These are phyloP conservation scores for Leptopilina drosophilae DNA, from an alignment of 2,888 invertebrate genomes.

Conservation along the genomic window DNA sequence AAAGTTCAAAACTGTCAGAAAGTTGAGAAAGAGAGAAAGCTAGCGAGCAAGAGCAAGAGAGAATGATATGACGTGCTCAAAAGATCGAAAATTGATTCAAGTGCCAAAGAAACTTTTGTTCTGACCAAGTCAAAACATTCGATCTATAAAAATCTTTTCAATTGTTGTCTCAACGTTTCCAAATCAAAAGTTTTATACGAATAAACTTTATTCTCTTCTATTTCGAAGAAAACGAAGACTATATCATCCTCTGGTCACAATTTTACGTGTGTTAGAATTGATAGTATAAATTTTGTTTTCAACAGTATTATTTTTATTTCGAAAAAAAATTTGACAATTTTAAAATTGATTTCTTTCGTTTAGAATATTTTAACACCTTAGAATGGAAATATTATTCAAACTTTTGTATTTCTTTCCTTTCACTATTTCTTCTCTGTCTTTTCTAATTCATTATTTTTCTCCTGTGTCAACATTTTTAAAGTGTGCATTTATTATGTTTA, in stretches of 20 bases:
- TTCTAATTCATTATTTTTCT: too few species aligned
- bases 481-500: too few species aligned
- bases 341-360: too few species aligned
- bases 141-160: background rate
- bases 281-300: background rate
- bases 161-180: constrained; percentile 25
- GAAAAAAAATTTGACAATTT: too few species aligned
- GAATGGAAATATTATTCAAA: too few species aligned
- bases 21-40: background rate
- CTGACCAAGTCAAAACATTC: constrained; percentile 24
- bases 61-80: background rate
- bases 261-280: constrained; percentile 4
- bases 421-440: too few species aligned
- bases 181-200: constrained; percentile 2
- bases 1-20: constrained; percentile 33
- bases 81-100: constrained; percentile 23
- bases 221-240: background rate
- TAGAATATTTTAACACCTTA: too few species aligned
- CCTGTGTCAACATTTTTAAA: too few species aligned
- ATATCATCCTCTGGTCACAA: constrained; percentile 1
- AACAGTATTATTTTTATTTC: too few species aligned
- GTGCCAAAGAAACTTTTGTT: constrained; percentile 20
- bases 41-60: background rate
- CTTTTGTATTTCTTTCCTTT: too few species aligned
- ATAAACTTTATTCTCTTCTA: constrained; percentile 4